phyloP scores from a whole-genome alignment of 1,140 invertebrate genomes.

The Procambarus clarkii region DNA sequence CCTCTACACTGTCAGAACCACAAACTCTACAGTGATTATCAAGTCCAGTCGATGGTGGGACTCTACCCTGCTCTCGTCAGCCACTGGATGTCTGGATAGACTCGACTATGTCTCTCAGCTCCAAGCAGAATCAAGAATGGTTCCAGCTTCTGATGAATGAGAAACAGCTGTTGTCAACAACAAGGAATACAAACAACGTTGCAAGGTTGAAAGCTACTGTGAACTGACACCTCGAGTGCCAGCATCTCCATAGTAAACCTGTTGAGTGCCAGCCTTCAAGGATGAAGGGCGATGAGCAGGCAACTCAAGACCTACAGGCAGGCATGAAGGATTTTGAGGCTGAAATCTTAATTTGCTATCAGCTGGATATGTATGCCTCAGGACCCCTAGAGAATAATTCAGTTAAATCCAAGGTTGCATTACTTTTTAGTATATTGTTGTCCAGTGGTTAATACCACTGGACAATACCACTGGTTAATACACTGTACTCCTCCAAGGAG shows the following conservation, averaged over 20 bases:
- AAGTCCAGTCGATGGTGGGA: neutral
- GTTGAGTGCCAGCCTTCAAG: constrained; percentile 8
- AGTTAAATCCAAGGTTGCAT: no score
- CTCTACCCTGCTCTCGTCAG: constrained; percentile 6
- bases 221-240: neutral
- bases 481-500: no score
- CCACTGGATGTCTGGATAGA: constrained; percentile 20
- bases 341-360: no score
- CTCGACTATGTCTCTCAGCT: constrained; percentile 6
- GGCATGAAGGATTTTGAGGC: constrained; percentile 12
- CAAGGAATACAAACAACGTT: constrained; percentile 14
- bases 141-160: neutral
- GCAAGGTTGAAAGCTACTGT: constrained; percentile 14
- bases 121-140: neutral
- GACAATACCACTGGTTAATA: no score
- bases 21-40: neutral
- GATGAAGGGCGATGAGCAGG: constrained; percentile 22
- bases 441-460: no score
- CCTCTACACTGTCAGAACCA: no score
- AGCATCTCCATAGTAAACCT: neutral
- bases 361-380: no score
- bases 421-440: no score
- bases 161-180: neutral
- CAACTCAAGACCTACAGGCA: constrained; percentile 6
- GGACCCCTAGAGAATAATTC: no score